Conservation (phyloP, 2,888 invertebrate species). For the Palloptera scutellata region DNA sequence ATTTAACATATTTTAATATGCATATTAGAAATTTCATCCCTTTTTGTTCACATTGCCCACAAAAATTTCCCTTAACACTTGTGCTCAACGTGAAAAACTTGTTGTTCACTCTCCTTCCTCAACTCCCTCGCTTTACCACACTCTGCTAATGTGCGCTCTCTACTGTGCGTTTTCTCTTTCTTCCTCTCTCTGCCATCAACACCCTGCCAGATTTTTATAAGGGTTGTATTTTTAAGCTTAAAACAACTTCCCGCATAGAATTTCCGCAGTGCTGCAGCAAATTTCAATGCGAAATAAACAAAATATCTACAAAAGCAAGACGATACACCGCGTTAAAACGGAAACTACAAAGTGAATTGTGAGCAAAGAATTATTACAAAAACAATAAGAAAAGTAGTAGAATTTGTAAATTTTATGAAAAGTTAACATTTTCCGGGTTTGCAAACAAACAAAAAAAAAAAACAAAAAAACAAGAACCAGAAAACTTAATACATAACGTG, state of each 20-base stretch:
- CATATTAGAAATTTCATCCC: constrained; percentile 7
- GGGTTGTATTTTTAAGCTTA: constrained; percentile 44
- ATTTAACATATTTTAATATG: constrained; percentile 5
- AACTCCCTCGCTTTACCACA: no score
- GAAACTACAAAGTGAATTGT: no score
- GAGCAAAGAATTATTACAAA: no score
- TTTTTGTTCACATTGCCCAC: not conserved
- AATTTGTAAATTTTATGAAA: constrained; percentile 6
- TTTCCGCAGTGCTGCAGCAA: constrained; percentile 55
- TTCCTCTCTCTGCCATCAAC: not conserved
- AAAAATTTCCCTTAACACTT: no score
- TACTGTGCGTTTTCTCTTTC: not conserved
- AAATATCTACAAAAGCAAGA: constrained; percentile 10
- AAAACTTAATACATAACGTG: no score
- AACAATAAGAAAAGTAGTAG: constrained; percentile 6
- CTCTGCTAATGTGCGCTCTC: no score
- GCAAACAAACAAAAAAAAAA: constrained; percentile 6
- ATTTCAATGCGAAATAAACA: constrained; percentile 50
- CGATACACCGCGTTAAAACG: not conserved
- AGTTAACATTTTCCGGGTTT: constrained; percentile 21
- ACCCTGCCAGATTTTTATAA: constrained; percentile 20
- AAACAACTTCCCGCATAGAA: constrained; percentile 41
- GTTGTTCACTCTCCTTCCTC: not conserved
- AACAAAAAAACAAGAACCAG: not conserved
- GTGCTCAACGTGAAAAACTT: no score